A percentile compares a stretch with the other conserved stretches of the same genome.
These are phyloP conservation scores for Diabrotica balteata DNA, from an alignment of 2,888 invertebrate genomes.

Conservation along the genomic window DNA sequence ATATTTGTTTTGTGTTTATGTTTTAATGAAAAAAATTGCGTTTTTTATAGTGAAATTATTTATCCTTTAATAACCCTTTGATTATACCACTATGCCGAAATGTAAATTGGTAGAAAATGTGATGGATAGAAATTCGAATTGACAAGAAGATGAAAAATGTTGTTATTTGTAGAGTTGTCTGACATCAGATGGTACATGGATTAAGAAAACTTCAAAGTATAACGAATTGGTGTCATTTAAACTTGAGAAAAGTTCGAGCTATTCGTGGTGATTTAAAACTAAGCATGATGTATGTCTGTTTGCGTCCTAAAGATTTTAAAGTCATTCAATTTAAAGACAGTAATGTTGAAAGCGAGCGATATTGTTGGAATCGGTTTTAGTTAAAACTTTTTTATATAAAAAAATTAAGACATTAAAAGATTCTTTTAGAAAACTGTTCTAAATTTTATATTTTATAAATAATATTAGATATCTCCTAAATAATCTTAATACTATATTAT, in stretches of 20 bases:
- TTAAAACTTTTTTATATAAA: no score
- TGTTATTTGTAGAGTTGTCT: constrained; percentile 19
- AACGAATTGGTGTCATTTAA: constrained; percentile 19
- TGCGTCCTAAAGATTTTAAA: background rate
- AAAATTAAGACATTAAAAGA: no score
- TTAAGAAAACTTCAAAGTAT: constrained; percentile 14
- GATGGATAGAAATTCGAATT: constrained; percentile 13
- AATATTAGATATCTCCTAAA: no score
- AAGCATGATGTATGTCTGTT: constrained; percentile 11
- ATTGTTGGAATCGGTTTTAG: no score
- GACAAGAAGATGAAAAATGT: constrained; percentile 20
- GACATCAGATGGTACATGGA: constrained; percentile 17
- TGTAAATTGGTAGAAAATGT: background rate
- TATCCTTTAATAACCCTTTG: no score
- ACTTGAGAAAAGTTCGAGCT: constrained; percentile 3
- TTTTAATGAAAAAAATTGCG: no score
- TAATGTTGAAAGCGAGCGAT: no score
- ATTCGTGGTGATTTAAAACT: background rate
- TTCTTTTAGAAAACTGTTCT: no score
- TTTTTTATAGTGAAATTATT: no score
- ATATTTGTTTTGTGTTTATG: no score
- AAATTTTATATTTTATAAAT: no score
- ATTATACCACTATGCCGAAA: background rate
- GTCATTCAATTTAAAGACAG: background rate
- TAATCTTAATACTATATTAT: no score